Evolutionary conservation across 2,797 vertebrate genomes (phyloP).

Genomic region (Macropodus opercularis): DNA sequence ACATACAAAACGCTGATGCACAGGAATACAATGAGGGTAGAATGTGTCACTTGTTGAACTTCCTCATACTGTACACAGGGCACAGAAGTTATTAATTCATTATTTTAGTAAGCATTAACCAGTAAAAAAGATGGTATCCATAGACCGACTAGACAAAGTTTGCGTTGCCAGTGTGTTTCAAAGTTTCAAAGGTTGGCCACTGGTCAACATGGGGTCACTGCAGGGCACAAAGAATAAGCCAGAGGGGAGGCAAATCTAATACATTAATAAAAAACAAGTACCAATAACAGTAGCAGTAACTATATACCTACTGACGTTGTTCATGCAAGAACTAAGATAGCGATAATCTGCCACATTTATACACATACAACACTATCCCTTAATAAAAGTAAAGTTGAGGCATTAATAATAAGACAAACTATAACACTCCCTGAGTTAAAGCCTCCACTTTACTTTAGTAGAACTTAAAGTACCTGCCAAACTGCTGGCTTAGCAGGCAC

Average conservation of each 20-base stretch:
- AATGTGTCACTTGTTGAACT: background rate
- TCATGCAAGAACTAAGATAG: no score
- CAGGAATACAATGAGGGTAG: slow-evolving; percentile 23
- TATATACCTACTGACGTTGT: no score
- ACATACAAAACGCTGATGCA: slow-evolving; percentile 49
- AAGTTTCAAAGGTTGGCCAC: slow-evolving; percentile 40
- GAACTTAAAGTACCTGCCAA: slow-evolving; percentile 18
- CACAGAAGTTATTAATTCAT: no score
- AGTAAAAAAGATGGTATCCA: background rate
- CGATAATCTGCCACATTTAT: no score
- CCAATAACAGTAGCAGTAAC: no score
- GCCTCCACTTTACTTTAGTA: background rate
- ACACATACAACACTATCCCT: no score
- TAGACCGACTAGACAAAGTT: background rate
- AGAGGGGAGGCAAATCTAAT: no score
- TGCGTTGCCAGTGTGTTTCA: background rate
- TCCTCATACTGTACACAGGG: no score
- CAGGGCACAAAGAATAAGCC: slow-evolving; percentile 37
- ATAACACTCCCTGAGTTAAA: no score
- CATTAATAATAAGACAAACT: background rate
- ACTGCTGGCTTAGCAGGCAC: slow-evolving; percentile 13
- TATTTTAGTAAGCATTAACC: no score
- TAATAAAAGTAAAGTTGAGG: no score
- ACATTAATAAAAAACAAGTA: no score
- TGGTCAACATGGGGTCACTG: slow-evolving; percentile 31